Evolutionary conservation across 2,113 vertebrate genomes (phyloP), one percentile per base, ranked within the genome.

Genomic region (Aix galericulata): DNA sequence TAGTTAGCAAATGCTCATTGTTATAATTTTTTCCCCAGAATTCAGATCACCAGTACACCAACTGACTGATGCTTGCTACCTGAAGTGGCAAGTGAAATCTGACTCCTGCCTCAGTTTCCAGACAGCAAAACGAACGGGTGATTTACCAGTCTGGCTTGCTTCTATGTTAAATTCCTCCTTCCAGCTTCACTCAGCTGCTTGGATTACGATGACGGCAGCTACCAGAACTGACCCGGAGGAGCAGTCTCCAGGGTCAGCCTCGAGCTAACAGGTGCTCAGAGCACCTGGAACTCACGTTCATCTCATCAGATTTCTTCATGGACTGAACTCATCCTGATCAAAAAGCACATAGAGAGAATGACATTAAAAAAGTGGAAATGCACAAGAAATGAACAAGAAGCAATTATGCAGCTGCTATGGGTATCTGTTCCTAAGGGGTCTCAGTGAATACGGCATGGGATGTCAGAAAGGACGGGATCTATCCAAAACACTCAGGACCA

Each of bases 91-190:
- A 96, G 92, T 59, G 71, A 94, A 94, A 94, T 73, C 58, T 86
- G 82, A 94, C 78, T 95, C 89, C 91, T 96, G 94, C 95, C 94
- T 95, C 93, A 94, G 95, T 97, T 97, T 96, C 87, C 93, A 95
- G 93, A 94, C 82, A 95, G 91, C 87, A 97, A 85, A 95, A 96
- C 58, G 87, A 97, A 91, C 50, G 82, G 89, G 91, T 89, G 85
- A 94, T 95, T 95, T 96, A 95, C 82, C 91, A 93, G 89, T 76
- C 91, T 94, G 91, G 84, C 91, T 94, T 93, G 63, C 89, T 89
- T 88, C 94, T 85, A 48, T n/a, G 59, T 55, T 82, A 62, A 89
- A 91, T 88, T 95, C 89, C 71, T 93, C 78, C 62, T 79, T 64
- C 75, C 87, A 77, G 78, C 78, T 77, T 82, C 89, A 76, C 36